Evolutionary conservation across 2,888 invertebrate species (phyloP), one percentile per base, ranked within the genome.

Genomic region (Drosophila setosimentum): DNA sequence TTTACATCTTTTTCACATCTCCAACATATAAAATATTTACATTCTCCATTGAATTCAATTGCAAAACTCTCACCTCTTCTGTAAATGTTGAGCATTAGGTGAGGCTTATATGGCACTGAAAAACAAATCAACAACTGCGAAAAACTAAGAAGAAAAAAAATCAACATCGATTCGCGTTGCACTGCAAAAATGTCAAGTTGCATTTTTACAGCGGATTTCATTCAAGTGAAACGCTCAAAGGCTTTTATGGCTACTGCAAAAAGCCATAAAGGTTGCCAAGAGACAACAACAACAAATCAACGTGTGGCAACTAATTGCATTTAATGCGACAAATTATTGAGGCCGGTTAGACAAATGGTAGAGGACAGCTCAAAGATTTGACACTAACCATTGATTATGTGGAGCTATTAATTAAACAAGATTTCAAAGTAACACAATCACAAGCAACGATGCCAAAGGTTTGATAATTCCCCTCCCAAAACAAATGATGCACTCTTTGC

Each of bases 21-120:
- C 1, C 7, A 45, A 32, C 37, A 51, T 63, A 55, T 59, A 16
- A 55, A 50, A 55, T 40, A 30, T 74, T 48, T 48, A 45, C 60
- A 21, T 57, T 74, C 63, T 64, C 49, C 45, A 51, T 64, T 54
- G n/a, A 53, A 60, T 37, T 24, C 37, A 48, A 53, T 66, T 64
- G 37, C 57, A 70, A 82, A 78, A 84, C 87, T 84, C 85, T 87
- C 80, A 83, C 80, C 75, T 69, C 57, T 59, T 62, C 42, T 54
- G 60, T 62, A 63, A 68, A 62, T 70, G 35, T 57, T 63, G 49
- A 48, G 18, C 57, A 54, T 61, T 53, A 32, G 57, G 8, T 21
- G 35, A 61, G 35, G 55, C 77, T 35, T 51, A 53, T 55, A 61
- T 66, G 63, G 78, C 35, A 54, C 40, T 53, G 53, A 42, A 35